Conservation (phyloP, 2,888 invertebrate genomes). For the Scrobipalpa costella region DNA sequence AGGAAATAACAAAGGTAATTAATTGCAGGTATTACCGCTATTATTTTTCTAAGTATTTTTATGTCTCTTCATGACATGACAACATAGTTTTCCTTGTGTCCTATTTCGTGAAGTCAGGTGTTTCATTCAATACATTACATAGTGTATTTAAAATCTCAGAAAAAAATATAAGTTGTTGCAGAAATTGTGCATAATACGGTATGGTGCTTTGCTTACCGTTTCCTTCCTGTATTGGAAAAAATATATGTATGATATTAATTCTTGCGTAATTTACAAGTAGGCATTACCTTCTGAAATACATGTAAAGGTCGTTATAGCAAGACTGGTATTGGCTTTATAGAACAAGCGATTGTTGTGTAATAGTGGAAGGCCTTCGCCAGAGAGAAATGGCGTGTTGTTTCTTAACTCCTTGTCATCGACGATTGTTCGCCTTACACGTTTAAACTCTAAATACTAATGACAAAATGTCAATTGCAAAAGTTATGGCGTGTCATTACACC, state of each 20-base stretch:
- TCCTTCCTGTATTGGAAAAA: neutral
- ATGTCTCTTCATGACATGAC: neutral
- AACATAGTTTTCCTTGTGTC: slow-evolving; percentile 2
- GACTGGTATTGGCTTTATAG: slow-evolving; percentile 14
- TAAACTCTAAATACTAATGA: slow-evolving; percentile 29
- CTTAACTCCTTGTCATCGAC: slow-evolving; percentile 67
- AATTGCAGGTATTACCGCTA: neutral
- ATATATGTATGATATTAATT: neutral
- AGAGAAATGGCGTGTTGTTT: slow-evolving; percentile 73
- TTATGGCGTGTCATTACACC: slow-evolving; percentile 36
- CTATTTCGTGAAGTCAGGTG: neutral
- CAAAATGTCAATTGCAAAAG: slow-evolving; percentile 51
- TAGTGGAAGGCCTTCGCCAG: slow-evolving; percentile 70
- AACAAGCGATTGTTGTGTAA: slow-evolving; percentile 59
- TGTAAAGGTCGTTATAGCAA: slow-evolving; percentile 17
- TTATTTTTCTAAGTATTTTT: neutral
- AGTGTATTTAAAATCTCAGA: neutral
- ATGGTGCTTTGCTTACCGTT: neutral
- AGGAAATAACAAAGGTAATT: neutral
- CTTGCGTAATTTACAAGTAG: slow-evolving; percentile 12
- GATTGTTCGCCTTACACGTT: slow-evolving; percentile 57
- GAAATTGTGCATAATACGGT: neutral
- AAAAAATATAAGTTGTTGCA: neutral
- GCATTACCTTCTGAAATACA: slow-evolving; percentile 8
- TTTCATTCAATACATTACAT: neutral